Percentiles rank a stretch among this genome's conserved stretches.
Evolutionary conservation across 2,888 invertebrate genomes (phyloP).

Genomic region (Ypsolopha sequella): DNA sequence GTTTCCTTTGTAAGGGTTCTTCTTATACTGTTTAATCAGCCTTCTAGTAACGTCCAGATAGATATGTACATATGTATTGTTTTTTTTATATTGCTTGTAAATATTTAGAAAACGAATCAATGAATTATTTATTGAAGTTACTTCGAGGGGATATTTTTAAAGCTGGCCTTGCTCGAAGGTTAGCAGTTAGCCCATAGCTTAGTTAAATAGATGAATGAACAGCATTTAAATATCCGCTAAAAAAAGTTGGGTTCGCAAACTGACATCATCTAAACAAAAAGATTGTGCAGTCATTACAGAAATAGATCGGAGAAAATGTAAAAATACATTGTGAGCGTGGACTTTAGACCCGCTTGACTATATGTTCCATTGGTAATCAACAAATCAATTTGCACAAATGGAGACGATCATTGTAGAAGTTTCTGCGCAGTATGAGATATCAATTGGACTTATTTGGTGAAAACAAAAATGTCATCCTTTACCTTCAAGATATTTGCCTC

Average conservation of each 20-base stretch:
- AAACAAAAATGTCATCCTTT: too few species aligned
- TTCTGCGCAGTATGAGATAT: not conserved
- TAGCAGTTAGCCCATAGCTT: not conserved
- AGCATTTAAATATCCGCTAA: not conserved
- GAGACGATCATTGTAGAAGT: not conserved
- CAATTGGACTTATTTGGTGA: not conserved
- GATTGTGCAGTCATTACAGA: not conserved
- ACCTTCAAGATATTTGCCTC: too few species aligned
- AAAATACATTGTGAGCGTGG: not conserved
- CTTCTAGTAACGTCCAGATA: too few species aligned
- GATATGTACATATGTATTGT: too few species aligned
- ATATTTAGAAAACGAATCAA: too few species aligned
- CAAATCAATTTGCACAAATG: slow-evolving; percentile 1
- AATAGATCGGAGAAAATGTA: not conserved
- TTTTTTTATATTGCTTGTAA: too few species aligned
- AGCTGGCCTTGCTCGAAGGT: not conserved
- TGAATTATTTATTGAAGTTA: too few species aligned
- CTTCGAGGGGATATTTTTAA: not conserved
- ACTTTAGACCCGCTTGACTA: not conserved
- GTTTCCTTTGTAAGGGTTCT: too few species aligned
- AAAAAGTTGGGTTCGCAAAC: not conserved
- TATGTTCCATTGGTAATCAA: not conserved
- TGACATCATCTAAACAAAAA: not conserved
- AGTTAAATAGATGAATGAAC: not conserved
- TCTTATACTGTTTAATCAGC: too few species aligned